phyloP scores from a whole-genome alignment of 2,888 invertebrate genomes.

The Agrochola litura region DNA sequence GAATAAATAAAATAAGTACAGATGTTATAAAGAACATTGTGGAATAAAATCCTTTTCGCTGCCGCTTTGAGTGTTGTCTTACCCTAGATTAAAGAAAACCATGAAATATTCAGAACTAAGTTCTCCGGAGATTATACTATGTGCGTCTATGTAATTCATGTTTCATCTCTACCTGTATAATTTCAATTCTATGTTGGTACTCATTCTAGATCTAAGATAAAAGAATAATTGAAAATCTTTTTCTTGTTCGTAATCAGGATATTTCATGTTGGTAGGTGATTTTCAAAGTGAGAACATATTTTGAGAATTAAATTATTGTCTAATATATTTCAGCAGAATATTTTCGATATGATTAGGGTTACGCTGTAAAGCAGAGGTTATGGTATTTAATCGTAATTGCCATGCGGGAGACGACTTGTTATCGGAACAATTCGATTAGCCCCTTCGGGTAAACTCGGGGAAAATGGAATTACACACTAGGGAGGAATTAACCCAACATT shows the following conservation, averaged over 20 bases:
- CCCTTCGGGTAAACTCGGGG: conserved; percentile 43
- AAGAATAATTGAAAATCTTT: conserved; percentile 41
- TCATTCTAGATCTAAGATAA: conserved; percentile 52
- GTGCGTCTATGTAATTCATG: conserved; percentile 29
- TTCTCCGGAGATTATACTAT: conserved; percentile 27
- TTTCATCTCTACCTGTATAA: conserved; percentile 27
- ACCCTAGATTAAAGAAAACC: conserved; percentile 60
- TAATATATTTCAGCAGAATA: conserved; percentile 86
- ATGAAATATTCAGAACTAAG: conserved; percentile 57
- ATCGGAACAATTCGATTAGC: conserved; percentile 55
- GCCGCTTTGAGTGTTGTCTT: conserved; percentile 76
- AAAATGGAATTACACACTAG: conserved; percentile 52
- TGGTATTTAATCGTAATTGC: conserved; percentile 84
- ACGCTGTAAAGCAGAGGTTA: conserved; percentile 84
- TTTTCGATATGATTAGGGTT: conserved; percentile 88
- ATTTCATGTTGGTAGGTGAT: conserved; percentile 76
- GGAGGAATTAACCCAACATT: conserved; percentile 53
- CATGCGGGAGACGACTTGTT: conserved; percentile 69
- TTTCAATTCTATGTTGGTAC: conserved; percentile 42
- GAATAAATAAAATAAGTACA: conserved; percentile 33
- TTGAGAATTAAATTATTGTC: conserved; percentile 84
- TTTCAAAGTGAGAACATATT: conserved; percentile 80
- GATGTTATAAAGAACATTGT: conserved; percentile 30
- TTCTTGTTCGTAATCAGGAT: conserved; percentile 61
- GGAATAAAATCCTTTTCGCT: conserved; percentile 47